phyloP scores from a whole-genome alignment of 1,140 invertebrate species.

The Heterodera schachtii region DNA sequence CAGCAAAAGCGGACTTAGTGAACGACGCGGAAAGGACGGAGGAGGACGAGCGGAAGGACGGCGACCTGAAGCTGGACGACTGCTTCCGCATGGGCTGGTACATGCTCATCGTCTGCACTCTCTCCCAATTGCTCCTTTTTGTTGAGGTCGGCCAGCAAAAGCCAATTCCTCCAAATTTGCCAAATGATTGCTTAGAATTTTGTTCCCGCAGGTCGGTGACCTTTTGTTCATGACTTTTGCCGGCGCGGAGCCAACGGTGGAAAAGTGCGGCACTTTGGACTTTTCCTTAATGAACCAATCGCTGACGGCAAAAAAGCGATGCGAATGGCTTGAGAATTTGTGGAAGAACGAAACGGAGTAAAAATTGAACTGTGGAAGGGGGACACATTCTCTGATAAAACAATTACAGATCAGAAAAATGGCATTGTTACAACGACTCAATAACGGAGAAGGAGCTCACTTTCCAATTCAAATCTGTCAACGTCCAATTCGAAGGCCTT shows the following conservation, averaged over 20 bases:
- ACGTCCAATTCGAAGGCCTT: constrained; percentile 12
- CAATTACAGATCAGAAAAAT: constrained; percentile 16
- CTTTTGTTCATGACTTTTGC: constrained; percentile 40
- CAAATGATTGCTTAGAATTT: not conserved
- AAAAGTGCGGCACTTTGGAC: constrained; percentile 31
- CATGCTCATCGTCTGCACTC: constrained; percentile 29
- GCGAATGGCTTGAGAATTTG: constrained; percentile 17
- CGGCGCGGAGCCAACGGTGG: constrained; percentile 38
- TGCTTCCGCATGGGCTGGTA: constrained; percentile 26
- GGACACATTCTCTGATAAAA: constrained; percentile 2
- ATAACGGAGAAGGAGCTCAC: not conserved
- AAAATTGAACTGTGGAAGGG: not conserved
- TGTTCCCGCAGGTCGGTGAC: constrained; percentile 30
- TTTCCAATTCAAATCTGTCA: constrained; percentile 13
- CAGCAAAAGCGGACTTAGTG: not conserved
- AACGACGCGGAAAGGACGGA: too few relatives aligned
- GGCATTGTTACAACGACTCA: constrained; percentile 14
- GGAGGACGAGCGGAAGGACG: not conserved
- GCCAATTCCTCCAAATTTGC: not conserved
- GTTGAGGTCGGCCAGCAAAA: constrained; percentile 8
- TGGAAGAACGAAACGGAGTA: constrained; percentile 20
- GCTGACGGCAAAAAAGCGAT: constrained; percentile 38
- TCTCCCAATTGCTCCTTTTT: constrained; percentile 32
- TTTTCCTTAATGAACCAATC: constrained; percentile 14
- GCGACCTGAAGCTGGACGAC: constrained; percentile 15